These are phyloP conservation scores for Agriotes lineatus DNA, from an alignment of 2,888 invertebrate genomes.

Conservation along the genomic window DNA sequence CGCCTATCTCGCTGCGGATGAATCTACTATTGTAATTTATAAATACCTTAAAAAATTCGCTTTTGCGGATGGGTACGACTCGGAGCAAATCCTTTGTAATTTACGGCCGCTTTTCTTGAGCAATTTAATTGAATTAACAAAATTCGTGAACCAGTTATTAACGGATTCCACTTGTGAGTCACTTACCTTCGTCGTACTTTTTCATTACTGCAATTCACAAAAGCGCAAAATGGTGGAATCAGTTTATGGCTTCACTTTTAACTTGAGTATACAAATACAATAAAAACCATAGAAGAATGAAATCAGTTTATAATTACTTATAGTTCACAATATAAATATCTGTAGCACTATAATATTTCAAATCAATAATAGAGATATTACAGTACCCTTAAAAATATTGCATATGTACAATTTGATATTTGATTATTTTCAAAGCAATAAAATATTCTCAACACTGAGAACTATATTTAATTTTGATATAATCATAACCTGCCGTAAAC, in stretches of 20 bases:
- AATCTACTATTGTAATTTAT: neutral
- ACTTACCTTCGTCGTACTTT: too few relatives aligned
- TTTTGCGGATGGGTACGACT: too few relatives aligned
- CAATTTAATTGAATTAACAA: too few relatives aligned
- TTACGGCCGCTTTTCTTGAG: too few relatives aligned
- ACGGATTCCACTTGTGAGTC: too few relatives aligned
- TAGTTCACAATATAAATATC: slow-evolving; percentile 44
- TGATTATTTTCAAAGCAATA: slow-evolving; percentile 41
- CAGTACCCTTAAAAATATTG: slow-evolving; percentile 56
- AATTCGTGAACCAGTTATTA: too few relatives aligned
- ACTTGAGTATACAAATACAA: neutral
- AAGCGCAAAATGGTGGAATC: too few relatives aligned
- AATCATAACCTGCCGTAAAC: slow-evolving; percentile 48
- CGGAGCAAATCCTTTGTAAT: too few relatives aligned
- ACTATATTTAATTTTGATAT: slow-evolving; percentile 43
- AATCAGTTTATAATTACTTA: slow-evolving; percentile 41
- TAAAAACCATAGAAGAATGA: slow-evolving; percentile 31
- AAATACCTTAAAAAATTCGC: neutral
- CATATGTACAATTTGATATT: slow-evolving; percentile 56
- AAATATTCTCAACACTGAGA: slow-evolving; percentile 38
- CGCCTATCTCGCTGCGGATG: neutral
- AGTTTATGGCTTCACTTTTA: too few relatives aligned
- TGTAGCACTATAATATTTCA: slow-evolving; percentile 48
- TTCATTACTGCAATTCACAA: too few relatives aligned
- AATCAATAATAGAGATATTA: slow-evolving; percentile 53